Conservation (phyloP, 1,140 invertebrate species). For the Oryctes rhinoceros region DNA sequence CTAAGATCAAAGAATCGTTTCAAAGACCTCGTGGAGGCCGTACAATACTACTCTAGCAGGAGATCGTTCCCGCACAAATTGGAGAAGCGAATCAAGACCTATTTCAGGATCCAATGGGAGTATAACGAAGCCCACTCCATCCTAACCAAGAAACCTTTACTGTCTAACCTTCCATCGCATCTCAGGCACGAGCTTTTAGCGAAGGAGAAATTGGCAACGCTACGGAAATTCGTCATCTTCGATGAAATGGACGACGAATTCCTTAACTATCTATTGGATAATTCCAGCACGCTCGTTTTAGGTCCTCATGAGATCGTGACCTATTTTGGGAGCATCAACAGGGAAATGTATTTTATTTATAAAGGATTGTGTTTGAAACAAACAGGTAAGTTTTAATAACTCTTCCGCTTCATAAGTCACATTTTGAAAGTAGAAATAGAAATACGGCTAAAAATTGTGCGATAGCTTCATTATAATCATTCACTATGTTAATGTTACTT, state of each 20-base stretch:
- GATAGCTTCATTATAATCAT: too few species aligned
- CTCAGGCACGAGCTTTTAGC: constrained; percentile 41
- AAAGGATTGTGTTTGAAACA: constrained; percentile 59
- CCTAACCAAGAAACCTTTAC: constrained; percentile 35
- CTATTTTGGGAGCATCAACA: constrained; percentile 61
- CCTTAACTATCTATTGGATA: constrained; percentile 46
- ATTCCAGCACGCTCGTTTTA: constrained; percentile 60
- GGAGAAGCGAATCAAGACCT: constrained; percentile 62
- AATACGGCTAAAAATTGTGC: too few species aligned
- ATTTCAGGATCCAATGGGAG: constrained; percentile 63
- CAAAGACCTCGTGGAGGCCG: constrained; percentile 61
- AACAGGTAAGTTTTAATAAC: constrained; percentile 36
- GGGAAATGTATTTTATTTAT: constrained; percentile 63
- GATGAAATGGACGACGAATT: constrained; percentile 43
- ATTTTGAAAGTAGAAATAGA: too few species aligned
- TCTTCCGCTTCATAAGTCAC: too few species aligned
- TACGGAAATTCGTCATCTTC: constrained; percentile 43
- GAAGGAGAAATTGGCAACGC: constrained; percentile 44
- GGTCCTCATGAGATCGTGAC: constrained; percentile 63
- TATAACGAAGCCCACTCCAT: constrained; percentile 56
- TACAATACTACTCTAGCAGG: constrained; percentile 62
- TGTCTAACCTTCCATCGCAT: constrained; percentile 41
- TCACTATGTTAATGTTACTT: too few species aligned
- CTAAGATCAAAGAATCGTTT: constrained; percentile 62
- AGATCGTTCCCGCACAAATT: constrained; percentile 62